Conservation (phyloP, 2,888 invertebrate genomes). For the Polymixis flavicincta region DNA sequence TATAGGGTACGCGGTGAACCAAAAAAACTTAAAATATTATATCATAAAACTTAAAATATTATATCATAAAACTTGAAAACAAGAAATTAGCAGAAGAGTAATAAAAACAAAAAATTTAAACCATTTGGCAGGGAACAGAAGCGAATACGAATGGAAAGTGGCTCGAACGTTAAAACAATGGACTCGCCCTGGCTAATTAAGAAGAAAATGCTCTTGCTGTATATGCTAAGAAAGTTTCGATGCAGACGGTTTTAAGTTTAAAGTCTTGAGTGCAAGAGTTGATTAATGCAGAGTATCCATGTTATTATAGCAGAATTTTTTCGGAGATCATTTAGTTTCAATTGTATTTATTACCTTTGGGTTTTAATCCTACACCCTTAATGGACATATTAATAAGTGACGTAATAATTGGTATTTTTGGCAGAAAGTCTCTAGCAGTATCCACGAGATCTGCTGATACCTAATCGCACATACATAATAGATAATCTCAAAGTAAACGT, state of each 20-base stretch:
- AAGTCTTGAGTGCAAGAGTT: constrained; percentile 17
- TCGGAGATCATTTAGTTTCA: neutral
- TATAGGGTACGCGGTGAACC: too few species aligned
- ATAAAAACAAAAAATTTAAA: constrained; percentile 69
- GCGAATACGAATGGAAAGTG: constrained; percentile 68
- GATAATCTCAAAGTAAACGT: neutral
- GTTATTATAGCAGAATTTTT: constrained; percentile 5
- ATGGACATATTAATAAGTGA: too few species aligned
- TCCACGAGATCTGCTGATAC: neutral
- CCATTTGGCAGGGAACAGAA: constrained; percentile 78
- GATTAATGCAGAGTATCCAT: constrained; percentile 8
- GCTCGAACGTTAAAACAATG: constrained; percentile 79
- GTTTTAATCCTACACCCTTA: neutral
- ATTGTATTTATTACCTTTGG: neutral
- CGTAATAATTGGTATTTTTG: neutral
- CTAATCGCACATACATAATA: neutral
- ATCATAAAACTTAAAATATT: constrained; percentile 60
- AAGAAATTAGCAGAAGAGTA: constrained; percentile 61
- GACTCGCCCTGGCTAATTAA: constrained; percentile 77
- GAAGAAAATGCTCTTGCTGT: constrained; percentile 74
- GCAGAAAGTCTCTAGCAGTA: neutral
- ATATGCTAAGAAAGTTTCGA: constrained; percentile 62
- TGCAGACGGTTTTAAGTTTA: constrained; percentile 52
- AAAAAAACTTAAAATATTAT: constrained; percentile 55
- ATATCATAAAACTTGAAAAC: constrained; percentile 59